Evolutionary conservation across 2,113 vertebrate genomes (phyloP).

Genomic region (Pomatostomus ruficeps): DNA sequence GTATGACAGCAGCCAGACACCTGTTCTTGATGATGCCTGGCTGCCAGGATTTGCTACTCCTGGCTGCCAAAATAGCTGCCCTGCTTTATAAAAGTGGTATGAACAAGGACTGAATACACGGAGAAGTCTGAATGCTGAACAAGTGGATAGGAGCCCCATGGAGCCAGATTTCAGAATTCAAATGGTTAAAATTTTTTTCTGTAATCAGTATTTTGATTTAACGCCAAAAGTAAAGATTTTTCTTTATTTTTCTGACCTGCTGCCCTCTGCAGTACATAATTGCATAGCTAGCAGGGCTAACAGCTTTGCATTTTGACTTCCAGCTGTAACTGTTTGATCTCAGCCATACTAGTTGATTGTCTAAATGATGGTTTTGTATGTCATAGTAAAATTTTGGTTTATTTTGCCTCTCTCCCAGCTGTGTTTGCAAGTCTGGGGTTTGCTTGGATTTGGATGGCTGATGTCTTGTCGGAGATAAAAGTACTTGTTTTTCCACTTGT

Average conservation of each 20-base stretch:
- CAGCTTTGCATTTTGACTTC: constrained; percentile 18
- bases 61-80: not conserved
- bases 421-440: constrained; percentile 34
- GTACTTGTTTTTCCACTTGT: constrained; percentile 33
- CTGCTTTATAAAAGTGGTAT: not conserved
- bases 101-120: not conserved
- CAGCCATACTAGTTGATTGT: not conserved
- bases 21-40: not conserved
- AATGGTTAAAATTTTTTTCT: not conserved
- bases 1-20: not conserved
- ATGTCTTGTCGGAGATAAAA: not conserved
- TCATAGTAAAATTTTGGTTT: constrained; percentile 15
- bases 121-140: not conserved
- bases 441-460: constrained; percentile 42
- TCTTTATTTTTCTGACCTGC: not conserved
- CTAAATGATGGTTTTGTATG: constrained; percentile 14
- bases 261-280: not conserved
- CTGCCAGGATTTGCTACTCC: not conserved
- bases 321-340: constrained; percentile 20
- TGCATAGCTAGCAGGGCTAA: not conserved
- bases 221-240: not conserved
- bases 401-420: constrained; percentile 29
- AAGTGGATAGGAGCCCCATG: not conserved
- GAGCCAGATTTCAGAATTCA: not conserved
- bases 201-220: not conserved